Conservation (phyloP, 2,797 vertebrate species). For the Xenops minutus region DNA sequence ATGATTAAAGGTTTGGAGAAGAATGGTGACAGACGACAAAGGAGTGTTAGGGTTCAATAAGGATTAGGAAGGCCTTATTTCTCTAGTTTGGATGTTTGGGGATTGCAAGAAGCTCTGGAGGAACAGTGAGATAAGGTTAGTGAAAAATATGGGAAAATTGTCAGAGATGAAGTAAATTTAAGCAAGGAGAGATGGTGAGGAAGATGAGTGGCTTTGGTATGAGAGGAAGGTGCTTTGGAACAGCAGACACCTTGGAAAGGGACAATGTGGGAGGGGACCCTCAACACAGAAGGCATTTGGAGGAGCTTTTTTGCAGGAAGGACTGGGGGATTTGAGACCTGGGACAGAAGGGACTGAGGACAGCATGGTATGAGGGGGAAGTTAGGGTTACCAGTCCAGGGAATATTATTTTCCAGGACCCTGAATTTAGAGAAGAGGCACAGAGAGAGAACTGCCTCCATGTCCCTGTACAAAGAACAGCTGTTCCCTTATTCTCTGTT, state of each 20-base stretch:
- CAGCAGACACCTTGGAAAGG: not conserved
- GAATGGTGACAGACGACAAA: not conserved
- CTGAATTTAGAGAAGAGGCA: not conserved
- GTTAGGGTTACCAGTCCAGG: not conserved
- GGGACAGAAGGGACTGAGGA: not conserved
- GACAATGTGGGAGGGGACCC: accelerated
- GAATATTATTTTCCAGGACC: not conserved
- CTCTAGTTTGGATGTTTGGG: not conserved
- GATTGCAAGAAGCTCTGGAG: not conserved
- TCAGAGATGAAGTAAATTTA: not conserved
- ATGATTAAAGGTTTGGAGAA: not conserved
- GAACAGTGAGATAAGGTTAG: not conserved
- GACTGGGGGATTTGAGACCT: not conserved
- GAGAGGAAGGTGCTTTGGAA: not conserved
- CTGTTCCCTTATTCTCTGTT: not conserved
- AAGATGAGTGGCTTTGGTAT: not conserved
- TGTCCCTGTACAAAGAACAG: not conserved
- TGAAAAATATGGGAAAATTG: not conserved
- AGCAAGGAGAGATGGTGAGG: not conserved
- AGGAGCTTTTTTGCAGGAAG: not conserved
- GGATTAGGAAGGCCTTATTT: not conserved
- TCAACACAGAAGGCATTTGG: not conserved
- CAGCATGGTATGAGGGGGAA: not conserved
- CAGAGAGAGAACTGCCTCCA: not conserved
- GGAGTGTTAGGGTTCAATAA: not conserved